Conservation (phyloP, 2,113 vertebrate genomes). For the Rhynchopsitta pachyrhyncha region DNA sequence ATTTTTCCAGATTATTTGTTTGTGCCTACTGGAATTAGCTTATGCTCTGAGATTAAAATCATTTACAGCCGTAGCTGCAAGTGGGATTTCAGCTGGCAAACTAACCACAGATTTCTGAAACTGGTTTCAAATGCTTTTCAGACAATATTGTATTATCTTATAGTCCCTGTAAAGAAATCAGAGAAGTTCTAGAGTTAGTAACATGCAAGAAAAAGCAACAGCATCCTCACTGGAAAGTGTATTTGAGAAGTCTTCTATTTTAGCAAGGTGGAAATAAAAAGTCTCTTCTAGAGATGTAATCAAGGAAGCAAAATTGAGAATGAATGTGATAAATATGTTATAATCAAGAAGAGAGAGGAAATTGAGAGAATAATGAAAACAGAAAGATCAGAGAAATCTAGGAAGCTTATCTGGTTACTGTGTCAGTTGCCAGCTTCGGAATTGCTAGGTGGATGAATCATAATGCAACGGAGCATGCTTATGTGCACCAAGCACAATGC, state of each 20-base stretch:
- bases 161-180: background rate
- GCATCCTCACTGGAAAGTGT: background rate
- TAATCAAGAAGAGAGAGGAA: background rate
- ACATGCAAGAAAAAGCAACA: background rate
- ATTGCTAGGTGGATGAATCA: background rate
- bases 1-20: background rate
- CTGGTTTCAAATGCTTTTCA: background rate
- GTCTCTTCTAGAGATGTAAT: background rate
- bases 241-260: background rate
- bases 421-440: background rate
- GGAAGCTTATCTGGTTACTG: background rate
- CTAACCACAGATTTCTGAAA: background rate
- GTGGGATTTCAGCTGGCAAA: background rate
- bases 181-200: background rate
- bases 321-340: background rate
- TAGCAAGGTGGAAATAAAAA: background rate
- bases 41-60: background rate
- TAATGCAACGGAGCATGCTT: background rate
- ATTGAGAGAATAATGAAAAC: background rate
- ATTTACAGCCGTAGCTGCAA: background rate
- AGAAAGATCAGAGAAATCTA: background rate
- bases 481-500: rapidly evolving
- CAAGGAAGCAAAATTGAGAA: background rate
- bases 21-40: background rate
- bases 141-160: background rate